phyloP scores from a whole-genome alignment of 2,113 vertebrate genomes.

The Alexandromys fortis region DNA sequence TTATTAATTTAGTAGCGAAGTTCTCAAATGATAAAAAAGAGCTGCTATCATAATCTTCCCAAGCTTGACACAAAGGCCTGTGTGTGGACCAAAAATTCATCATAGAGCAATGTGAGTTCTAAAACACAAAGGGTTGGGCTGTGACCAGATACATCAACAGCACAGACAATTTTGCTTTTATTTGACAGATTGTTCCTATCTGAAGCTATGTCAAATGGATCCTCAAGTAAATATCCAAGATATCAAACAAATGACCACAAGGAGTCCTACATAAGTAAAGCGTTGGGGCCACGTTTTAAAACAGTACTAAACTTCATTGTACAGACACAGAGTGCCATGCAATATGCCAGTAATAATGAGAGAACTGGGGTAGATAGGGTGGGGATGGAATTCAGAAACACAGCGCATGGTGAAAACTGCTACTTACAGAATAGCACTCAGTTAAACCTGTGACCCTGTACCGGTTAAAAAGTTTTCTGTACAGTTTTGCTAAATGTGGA shows the following conservation, averaged over 20 bases:
- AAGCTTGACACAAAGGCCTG: not conserved
- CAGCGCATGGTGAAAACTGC: not conserved
- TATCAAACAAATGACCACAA: not conserved
- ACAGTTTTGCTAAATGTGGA: not conserved
- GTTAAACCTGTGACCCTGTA: not conserved
- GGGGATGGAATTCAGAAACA: conserved; percentile 30
- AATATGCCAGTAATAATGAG: too few species aligned
- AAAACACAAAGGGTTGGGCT: not conserved
- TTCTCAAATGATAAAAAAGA: not conserved
- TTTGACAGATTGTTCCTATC: not conserved
- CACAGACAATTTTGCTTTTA: not conserved
- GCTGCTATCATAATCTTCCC: not conserved
- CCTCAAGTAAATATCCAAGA: not conserved
- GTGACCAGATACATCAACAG: not conserved
- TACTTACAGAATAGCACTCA: not conserved
- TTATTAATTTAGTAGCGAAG: not conserved
- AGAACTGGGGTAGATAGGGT: not conserved
- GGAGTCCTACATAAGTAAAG: not conserved
- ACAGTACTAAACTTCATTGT: too few species aligned
- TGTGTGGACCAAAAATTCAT: not conserved
- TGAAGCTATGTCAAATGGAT: not conserved
- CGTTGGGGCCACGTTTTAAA: not conserved
- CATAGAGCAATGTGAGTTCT: not conserved
- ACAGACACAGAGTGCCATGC: too few species aligned
- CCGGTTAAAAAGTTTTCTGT: not conserved